phyloP scores from a whole-genome alignment of 2,888 invertebrate species.

The Eugnorisma glareosa region DNA sequence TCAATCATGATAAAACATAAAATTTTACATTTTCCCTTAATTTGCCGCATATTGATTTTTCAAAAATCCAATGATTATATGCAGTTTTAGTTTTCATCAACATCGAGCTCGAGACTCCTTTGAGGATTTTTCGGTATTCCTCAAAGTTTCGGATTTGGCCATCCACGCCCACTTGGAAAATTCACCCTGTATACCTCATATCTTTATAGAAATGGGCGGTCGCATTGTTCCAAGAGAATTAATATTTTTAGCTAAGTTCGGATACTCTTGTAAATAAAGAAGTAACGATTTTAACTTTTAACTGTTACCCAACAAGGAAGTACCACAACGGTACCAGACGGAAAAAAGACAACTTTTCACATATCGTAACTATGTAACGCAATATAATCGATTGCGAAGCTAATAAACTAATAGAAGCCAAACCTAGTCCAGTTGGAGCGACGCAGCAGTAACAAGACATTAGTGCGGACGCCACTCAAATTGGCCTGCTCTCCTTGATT shows the following conservation, averaged over 20 bases:
- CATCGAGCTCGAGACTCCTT: too few relatives aligned
- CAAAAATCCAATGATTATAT: too few relatives aligned
- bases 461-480: slow-evolving; percentile 79
- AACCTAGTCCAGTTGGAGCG: slow-evolving; percentile 60
- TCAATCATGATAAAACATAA: too few relatives aligned
- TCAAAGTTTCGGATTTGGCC: too few relatives aligned
- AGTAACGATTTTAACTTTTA: background rate
- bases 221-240: background rate
- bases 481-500: slow-evolving; percentile 82
- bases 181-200: too few relatives aligned
- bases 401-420: slow-evolving; percentile 69
- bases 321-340: background rate
- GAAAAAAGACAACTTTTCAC: background rate
- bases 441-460: slow-evolving; percentile 75
- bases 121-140: too few relatives aligned
- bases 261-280: background rate
- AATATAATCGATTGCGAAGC: slow-evolving; percentile 53
- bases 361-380: background rate
- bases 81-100: too few relatives aligned
- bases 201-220: background rate
- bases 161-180: too few relatives aligned
- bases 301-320: too few relatives aligned
- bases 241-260: background rate
- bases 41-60: too few relatives aligned
- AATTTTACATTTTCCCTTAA: too few relatives aligned